Base-by-base conservation (phyloP, 2,113 vertebrate genomes). In the Apteryx mantelli region DNA sequence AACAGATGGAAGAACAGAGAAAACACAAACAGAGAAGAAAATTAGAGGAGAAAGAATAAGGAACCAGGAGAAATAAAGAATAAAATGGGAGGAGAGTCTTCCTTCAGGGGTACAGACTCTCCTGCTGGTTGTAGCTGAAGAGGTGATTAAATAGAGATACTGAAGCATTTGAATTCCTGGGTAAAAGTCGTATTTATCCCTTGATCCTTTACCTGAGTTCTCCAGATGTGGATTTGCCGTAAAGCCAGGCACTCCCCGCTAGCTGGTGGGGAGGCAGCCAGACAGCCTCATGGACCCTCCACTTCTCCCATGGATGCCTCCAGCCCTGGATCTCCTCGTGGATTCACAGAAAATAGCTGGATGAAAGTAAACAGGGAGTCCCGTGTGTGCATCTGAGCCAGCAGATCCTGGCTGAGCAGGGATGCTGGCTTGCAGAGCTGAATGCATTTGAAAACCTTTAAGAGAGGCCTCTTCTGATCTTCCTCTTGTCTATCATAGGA, bases 381-480 rank as follows among this genome's bases (percentile, higher is more conserved):
- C 26, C 36, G 71, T 82, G 9, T 42, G 6, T 60, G 4, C 13
- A 76, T 5, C 8, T 34, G 56, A n/a, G 6, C 14, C 36, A 20
- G 6, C 2, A 71, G 36, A 60, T 46, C 32, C n/a, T 52, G 44
- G 8, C 7, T 46, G 30, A 85, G 48, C 7, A 64, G 32, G 4
- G 7, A 2, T 56, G 13, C 2, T 85, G 32, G 40, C 5, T 26
- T 46, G 7, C 2, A n/a, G 12, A 79, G 9, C 2, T 78, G 52
- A 93, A 53, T 28, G 16, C 48, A 25, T 52, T 53, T 53, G 16
- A 73, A 25, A 5, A 65, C 4, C 38, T 69, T 48, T 77, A 30
- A 80, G 38, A 75, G 13, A 78, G 0, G 0, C 2, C 1, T 4
- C 2, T 60, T 75, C 40, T 68, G 30, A n/a, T 26, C 73, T 52